Conservation (phyloP, 2,888 invertebrate species). For the Drosophila putrida region DNA sequence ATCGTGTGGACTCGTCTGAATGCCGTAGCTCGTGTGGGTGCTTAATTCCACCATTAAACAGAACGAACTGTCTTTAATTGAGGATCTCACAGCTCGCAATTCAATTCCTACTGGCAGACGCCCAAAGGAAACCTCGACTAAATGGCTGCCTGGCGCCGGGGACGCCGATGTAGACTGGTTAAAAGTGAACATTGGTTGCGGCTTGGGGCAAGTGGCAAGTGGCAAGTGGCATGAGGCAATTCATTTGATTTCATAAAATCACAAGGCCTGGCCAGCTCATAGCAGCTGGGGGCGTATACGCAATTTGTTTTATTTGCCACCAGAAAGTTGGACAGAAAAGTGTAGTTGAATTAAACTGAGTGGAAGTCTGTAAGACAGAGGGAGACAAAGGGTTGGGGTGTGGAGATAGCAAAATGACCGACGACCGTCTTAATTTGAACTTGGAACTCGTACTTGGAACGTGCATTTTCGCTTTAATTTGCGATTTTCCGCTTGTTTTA, state of each 20-base stretch:
- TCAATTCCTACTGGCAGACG: slow-evolving; percentile 2
- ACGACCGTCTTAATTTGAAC: slow-evolving; percentile 17
- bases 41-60: slow-evolving; percentile 43
- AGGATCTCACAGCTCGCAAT: slow-evolving; percentile 22
- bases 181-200: slow-evolving; percentile 38
- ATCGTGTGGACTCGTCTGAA: slow-evolving; percentile 16
- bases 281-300: slow-evolving; percentile 61
- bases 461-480: slow-evolving; percentile 68
- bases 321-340: neutral
- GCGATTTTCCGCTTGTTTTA: slow-evolving; percentile 81
- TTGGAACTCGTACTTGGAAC: slow-evolving; percentile 27
- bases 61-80: slow-evolving; percentile 57
- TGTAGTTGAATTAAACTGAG: slow-evolving; percentile 12
- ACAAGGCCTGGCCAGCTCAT: slow-evolving; percentile 36
- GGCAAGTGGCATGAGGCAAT: slow-evolving; percentile 22
- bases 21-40: slow-evolving; percentile 33
- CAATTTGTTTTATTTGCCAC: slow-evolving; percentile 65
- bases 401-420: neutral
- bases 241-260: slow-evolving; percentile 60
- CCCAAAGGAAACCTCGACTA: slow-evolving; percentile 21
- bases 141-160: slow-evolving; percentile 39
- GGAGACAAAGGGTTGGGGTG: neutral
- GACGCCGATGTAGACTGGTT: slow-evolving; percentile 13
- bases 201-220: slow-evolving; percentile 6
- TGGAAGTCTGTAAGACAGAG: neutral